A percentile compares a stretch with the other conserved stretches of the same genome.
These are phyloP conservation scores for Pocillopora verrucosa DNA, from an alignment of 64 coral and sea anemone species.

Conservation along the genomic window DNA sequence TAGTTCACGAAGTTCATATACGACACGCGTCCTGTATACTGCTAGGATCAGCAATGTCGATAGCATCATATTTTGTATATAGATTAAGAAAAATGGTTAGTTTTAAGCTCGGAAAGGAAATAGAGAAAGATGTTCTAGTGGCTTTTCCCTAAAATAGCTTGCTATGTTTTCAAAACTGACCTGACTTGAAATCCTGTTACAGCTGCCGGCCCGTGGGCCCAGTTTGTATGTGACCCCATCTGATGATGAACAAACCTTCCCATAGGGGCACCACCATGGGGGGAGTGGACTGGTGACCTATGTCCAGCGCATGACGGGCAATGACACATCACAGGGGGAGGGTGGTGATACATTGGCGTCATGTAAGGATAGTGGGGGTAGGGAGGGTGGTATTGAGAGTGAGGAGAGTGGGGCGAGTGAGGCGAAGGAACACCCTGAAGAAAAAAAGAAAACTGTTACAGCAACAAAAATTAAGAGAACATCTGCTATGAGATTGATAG, in stretches of 20 bases:
- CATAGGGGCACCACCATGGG: conserved; percentile 12
- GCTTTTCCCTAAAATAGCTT: no score
- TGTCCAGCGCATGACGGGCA: conserved; percentile 32
- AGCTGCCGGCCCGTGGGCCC: conserved; percentile 1
- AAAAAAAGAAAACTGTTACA: neutral
- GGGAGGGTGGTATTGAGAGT: conserved; percentile 11
- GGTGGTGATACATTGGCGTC: conserved; percentile 41
- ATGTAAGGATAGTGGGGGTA: conserved; percentile 37
- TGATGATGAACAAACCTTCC: conserved; percentile 25
- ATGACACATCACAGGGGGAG: conserved; percentile 36
- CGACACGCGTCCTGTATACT: no score
- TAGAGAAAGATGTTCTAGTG: no score
- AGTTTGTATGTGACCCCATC: neutral
- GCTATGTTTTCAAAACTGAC: neutral
- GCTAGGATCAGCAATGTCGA: no score
- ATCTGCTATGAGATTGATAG: neutral
- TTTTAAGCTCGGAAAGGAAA: no score
- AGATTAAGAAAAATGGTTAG: no score
- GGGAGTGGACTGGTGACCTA: conserved; percentile 25
- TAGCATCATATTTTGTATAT: no score
- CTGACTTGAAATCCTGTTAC: conserved; percentile 27
- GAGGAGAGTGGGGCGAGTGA: conserved; percentile 27
- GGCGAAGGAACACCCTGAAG: conserved; percentile 14
- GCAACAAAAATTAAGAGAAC: no score
- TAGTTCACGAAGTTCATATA: no score